phyloP scores from a whole-genome alignment of 2,888 invertebrate species.

The Megamerina dolium region DNA sequence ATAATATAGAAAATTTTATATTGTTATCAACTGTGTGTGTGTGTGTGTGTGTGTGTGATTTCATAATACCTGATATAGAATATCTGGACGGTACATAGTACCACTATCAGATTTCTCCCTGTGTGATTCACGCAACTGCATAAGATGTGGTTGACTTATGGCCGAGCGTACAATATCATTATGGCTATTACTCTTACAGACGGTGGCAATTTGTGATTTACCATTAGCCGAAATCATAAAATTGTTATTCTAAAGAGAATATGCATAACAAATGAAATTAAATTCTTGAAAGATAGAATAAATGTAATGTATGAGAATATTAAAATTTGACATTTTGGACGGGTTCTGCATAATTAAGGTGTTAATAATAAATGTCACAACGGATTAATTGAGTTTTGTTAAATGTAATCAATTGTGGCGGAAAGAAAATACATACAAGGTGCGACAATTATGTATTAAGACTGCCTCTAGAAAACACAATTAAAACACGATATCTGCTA shows the following conservation, averaged over 20 bases:
- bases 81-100: constrained; percentile 79
- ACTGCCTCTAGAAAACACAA: too few species aligned
- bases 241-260: constrained; percentile 31
- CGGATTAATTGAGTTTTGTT: too few species aligned
- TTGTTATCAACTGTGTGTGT: too few species aligned
- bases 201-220: constrained; percentile 24
- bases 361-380: too few species aligned
- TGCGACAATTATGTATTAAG: too few species aligned
- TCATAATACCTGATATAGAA: constrained; percentile 85
- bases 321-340: not conserved
- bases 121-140: constrained; percentile 28
- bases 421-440: too few species aligned
- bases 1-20: constrained; percentile 6
- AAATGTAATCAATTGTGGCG: too few species aligned
- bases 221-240: constrained; percentile 33
- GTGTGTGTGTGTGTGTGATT: too few species aligned
- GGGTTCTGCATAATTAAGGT: too few species aligned
- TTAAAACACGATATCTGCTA: too few species aligned
- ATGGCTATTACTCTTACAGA: constrained; percentile 30
- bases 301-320: too few species aligned
- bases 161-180: constrained; percentile 53
- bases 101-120: constrained; percentile 58
- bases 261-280: not conserved
- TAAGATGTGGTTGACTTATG: constrained; percentile 60
- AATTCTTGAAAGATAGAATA: not conserved